These are phyloP conservation scores for Pachycephala philippinensis DNA, from an alignment of 2,113 vertebrate species.

Conservation along the genomic window DNA sequence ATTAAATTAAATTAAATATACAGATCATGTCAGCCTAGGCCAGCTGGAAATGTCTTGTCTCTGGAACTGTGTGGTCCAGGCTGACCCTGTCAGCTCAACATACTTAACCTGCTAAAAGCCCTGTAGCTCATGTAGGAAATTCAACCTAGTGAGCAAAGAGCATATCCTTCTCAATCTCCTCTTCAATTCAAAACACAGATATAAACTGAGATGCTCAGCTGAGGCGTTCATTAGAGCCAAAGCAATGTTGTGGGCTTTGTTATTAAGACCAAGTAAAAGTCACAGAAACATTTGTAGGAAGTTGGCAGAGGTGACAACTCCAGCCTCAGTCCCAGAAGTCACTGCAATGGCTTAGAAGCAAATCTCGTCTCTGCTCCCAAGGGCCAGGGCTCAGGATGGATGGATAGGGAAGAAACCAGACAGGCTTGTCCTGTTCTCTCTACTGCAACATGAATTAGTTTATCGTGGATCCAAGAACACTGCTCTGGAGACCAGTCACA, in stretches of 20 bases:
- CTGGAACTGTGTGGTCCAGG: neutral
- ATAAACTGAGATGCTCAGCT: neutral
- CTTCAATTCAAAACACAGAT: neutral
- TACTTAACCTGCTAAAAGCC: neutral
- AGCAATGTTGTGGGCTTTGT: neutral
- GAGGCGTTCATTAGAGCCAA: neutral
- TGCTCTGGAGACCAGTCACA: neutral
- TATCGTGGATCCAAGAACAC: neutral
- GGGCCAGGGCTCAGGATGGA: neutral
- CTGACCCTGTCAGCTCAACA: neutral
- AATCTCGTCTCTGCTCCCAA: neutral
- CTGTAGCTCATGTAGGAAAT: neutral
- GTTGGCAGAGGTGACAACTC: fast-evolving
- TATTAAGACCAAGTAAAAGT: neutral
- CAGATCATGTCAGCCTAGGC: neutral
- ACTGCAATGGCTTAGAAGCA: neutral
- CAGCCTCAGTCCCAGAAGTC: neutral
- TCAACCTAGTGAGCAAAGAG: neutral
- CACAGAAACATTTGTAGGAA: fast-evolving
- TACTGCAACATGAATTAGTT: neutral
- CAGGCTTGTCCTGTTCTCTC: neutral
- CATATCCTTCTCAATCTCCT: neutral
- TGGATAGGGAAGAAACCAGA: neutral
- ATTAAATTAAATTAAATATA: neutral
- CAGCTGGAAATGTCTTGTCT: neutral